Evolutionary conservation across 1,140 invertebrate genomes (phyloP).

Genomic region (Thaumetopoea pityocampa): DNA sequence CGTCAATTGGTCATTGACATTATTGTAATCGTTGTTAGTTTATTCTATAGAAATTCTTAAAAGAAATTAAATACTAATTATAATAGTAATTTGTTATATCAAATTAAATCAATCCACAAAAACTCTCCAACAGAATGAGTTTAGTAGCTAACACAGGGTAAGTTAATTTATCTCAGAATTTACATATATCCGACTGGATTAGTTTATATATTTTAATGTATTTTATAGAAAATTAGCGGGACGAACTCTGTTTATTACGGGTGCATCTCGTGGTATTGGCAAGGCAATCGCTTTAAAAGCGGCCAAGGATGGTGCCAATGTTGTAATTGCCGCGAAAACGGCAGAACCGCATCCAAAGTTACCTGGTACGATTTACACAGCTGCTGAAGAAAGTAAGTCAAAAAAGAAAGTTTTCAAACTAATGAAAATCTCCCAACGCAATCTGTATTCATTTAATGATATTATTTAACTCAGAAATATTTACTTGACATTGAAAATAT

Average conservation of each 20-base stretch:
- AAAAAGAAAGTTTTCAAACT: not conserved
- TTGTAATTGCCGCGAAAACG: conserved; percentile 98
- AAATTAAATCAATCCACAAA: too few species aligned
- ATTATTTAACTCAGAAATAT: conserved; percentile 10
- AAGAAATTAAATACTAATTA: too few species aligned
- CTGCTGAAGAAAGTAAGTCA: conserved; percentile 93
- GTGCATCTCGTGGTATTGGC: conserved; percentile 97
- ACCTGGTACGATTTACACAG: conserved; percentile 98
- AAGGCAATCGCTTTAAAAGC: conserved; percentile 97
- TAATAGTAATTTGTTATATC: too few species aligned
- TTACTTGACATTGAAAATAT: not conserved
- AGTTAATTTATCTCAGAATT: conserved; percentile 18
- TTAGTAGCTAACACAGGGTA: conserved; percentile 70
- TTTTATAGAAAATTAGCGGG: conserved; percentile 90
- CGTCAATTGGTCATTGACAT: not conserved
- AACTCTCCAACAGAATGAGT: conserved; percentile 67
- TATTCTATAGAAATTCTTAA: too few species aligned
- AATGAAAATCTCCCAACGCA: too few species aligned
- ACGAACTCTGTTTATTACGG: conserved; percentile 95
- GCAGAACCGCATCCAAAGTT: conserved; percentile 96
- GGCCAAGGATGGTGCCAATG: conserved; percentile 95
- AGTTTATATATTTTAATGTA: conserved; percentile 18
- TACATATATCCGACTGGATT: too few species aligned
- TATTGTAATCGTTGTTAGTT: too few species aligned
- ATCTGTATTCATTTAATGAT: too few species aligned